phyloP scores from a whole-genome alignment of 2,113 vertebrate species.

The Microtus ochrogaster region DNA sequence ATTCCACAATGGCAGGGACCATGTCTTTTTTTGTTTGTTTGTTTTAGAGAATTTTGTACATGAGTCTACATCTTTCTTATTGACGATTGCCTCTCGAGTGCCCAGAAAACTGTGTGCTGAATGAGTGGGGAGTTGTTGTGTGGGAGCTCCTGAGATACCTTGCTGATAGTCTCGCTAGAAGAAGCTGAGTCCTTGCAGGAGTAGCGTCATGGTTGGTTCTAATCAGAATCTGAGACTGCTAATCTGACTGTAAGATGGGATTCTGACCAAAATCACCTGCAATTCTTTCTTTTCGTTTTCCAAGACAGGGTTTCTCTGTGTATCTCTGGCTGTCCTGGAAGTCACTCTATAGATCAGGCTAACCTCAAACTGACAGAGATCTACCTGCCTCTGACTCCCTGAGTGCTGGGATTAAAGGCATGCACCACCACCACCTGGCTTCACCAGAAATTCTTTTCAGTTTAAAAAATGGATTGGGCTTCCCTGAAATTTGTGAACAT shows the following conservation, averaged over 20 bases:
- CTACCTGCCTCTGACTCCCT: no score
- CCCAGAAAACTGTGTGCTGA: neutral
- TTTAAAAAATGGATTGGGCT: constrained; percentile 30
- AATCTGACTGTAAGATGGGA: neutral
- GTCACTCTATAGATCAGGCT: no score
- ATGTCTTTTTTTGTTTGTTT: neutral
- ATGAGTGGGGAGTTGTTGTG: neutral
- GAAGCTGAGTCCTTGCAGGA: neutral
- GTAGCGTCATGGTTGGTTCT: neutral
- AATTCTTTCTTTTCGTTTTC: neutral
- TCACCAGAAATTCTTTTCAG: neutral
- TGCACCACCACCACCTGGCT: no score
- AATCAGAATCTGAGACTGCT: neutral
- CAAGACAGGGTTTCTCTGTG: no score
- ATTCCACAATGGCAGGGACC: neutral
- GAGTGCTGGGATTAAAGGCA: no score
- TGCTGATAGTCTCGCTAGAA: neutral
- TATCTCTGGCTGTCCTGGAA: no score
- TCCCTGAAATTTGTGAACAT: constrained; percentile 47
- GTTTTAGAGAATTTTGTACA: neutral
- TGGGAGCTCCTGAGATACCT: neutral
- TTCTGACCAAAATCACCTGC: constrained; percentile 19
- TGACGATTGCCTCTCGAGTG: neutral
- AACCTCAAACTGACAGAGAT: no score
- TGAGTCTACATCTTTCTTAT: constrained; percentile 18